Evolutionary conservation across 2,888 invertebrate genomes (phyloP).

Genomic region (Buathra laborator): DNA sequence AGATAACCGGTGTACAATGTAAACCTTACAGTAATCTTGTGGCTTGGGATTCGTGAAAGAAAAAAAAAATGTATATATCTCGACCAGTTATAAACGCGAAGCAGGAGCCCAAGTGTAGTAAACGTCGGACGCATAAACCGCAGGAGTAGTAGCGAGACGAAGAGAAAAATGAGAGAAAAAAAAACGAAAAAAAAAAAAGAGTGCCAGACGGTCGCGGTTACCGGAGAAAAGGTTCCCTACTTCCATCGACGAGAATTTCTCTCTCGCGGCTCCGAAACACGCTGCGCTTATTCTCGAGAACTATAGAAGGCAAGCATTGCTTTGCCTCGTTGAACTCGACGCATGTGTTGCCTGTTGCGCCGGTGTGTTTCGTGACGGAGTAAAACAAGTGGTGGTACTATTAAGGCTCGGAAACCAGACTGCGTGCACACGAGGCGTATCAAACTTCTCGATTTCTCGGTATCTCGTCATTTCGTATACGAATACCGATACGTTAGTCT

Average conservation of each 20-base stretch:
- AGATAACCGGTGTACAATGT: neutral
- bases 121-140: neutral
- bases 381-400: neutral
- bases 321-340: neutral
- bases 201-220: constrained; percentile 50
- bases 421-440: neutral
- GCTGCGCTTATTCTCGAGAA: neutral
- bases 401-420: neutral
- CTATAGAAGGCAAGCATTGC: neutral
- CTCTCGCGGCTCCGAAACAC: neutral
- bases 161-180: neutral
- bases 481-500: no score
- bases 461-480: no score
- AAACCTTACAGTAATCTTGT: constrained; percentile 1
- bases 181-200: constrained; percentile 5
- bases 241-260: constrained; percentile 8
- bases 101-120: neutral
- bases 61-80: neutral
- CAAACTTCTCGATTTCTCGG: neutral
- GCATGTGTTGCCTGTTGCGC: neutral
- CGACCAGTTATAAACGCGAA: neutral
- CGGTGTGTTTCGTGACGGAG: neutral
- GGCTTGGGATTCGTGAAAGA: neutral
- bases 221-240: constrained; percentile 18
- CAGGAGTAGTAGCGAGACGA: neutral